Conservation (phyloP, 2,888 invertebrate species). For the Rapana venosa region DNA sequence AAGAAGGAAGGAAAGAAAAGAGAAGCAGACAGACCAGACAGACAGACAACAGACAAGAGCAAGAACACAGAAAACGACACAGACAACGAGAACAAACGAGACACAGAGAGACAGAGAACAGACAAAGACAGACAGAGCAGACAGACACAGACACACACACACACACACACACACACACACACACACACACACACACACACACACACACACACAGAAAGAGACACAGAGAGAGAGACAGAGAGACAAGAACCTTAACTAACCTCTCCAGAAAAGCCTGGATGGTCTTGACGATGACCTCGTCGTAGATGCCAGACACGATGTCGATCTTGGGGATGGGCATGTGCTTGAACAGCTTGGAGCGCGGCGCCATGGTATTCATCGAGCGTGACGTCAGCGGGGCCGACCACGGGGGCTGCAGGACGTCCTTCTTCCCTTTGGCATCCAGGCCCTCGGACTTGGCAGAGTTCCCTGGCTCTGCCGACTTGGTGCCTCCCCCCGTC, state of each 20-base stretch:
- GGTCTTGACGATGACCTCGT: slow-evolving; percentile 66
- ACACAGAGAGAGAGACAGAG: too few relatives aligned
- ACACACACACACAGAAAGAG: too few relatives aligned
- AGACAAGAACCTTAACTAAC: background rate
- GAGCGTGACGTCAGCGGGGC: slow-evolving; percentile 40
- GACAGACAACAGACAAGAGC: too few relatives aligned
- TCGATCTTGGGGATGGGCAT: slow-evolving; percentile 68
- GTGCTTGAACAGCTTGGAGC: slow-evolving; percentile 38
- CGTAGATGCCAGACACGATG: slow-evolving; percentile 66
- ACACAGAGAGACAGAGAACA: too few relatives aligned
- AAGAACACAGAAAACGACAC: too few relatives aligned
- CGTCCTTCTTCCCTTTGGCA: background rate
- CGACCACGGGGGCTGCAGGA: slow-evolving; percentile 42
- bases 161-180: too few relatives aligned
- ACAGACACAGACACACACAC: too few relatives aligned
- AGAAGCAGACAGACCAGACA: too few relatives aligned
- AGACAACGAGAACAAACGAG: too few relatives aligned
- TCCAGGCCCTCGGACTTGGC: background rate
- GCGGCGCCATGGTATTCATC: slow-evolving; percentile 22
- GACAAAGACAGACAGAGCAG: too few relatives aligned
- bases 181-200: too few relatives aligned
- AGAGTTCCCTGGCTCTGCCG: background rate
- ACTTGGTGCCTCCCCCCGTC: background rate
- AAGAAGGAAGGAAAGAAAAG: too few relatives aligned
- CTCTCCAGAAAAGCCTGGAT: slow-evolving; percentile 60